A percentile compares a stretch with the other conserved stretches of the same genome.
phyloP scores from a whole-genome alignment of 1,140 invertebrate species.

The Littorina saxatilis region DNA sequence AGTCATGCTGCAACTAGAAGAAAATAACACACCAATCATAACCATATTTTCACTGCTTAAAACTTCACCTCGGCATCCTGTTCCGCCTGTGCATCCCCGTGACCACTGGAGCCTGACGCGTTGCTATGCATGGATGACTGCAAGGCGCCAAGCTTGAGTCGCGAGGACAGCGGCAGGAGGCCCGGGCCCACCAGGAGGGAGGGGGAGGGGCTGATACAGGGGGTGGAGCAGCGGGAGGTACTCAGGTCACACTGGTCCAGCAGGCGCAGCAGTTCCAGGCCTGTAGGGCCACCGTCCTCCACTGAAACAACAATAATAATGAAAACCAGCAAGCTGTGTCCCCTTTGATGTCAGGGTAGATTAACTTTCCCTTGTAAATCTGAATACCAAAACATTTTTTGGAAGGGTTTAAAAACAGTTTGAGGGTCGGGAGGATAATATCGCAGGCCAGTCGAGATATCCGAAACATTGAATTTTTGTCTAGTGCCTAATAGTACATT shows the following conservation, averaged over 20 bases:
- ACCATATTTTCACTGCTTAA: background rate
- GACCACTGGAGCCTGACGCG: constrained; percentile 11
- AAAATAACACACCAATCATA: too few species aligned
- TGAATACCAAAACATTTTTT: too few species aligned
- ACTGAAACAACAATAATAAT: constrained; percentile 2
- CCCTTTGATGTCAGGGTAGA: too few species aligned
- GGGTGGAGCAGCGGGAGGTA: constrained; percentile 79
- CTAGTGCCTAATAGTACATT: too few species aligned
- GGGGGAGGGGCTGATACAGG: constrained; percentile 89
- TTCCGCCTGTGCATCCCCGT: constrained; percentile 3
- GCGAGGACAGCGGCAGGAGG: constrained; percentile 26
- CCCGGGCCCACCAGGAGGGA: constrained; percentile 67
- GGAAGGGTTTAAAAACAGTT: too few species aligned
- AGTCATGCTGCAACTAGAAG: too few species aligned
- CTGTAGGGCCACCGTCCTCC: constrained; percentile 86
- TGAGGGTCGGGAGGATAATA: too few species aligned
- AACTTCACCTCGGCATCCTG: constrained; percentile 7
- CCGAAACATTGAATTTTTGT: too few species aligned
- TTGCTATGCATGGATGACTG: constrained; percentile 29
- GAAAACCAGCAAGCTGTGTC: too few species aligned
- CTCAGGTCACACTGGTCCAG: constrained; percentile 94
- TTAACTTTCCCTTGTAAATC: too few species aligned
- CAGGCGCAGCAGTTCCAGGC: constrained; percentile 91
- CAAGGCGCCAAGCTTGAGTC: constrained; percentile 7
- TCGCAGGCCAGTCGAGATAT: too few species aligned